phyloP scores from a whole-genome alignment of 2,888 invertebrate species.

The Crematogaster levior region DNA sequence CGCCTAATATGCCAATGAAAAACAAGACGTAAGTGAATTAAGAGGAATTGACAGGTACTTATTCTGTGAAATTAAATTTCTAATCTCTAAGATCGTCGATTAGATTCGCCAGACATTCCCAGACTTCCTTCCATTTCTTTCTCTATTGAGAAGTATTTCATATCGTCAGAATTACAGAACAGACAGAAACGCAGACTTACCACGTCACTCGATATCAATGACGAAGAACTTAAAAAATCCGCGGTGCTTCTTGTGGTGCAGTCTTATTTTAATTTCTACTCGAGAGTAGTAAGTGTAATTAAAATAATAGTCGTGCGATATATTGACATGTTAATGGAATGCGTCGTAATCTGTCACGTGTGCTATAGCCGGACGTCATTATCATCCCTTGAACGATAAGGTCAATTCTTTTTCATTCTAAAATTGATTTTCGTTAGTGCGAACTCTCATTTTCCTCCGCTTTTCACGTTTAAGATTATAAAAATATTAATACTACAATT shows the following conservation, averaged over 20 bases:
- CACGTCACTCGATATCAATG: neutral
- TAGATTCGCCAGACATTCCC: constrained; percentile 13
- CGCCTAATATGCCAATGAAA: constrained; percentile 1
- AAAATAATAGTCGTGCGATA: constrained; percentile 33
- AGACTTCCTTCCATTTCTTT: neutral
- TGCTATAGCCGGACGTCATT: constrained; percentile 34
- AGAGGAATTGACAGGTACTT: constrained; percentile 18
- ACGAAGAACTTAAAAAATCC: neutral
- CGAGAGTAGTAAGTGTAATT: constrained; percentile 14
- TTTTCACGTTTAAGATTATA: neutral
- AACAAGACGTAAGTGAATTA: constrained; percentile 25
- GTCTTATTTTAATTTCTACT: constrained; percentile 15
- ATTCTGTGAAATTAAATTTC: constrained; percentile 30
- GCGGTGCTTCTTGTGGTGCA: neutral
- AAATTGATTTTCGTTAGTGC: constrained; percentile 24
- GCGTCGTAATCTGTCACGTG: constrained; percentile 38
- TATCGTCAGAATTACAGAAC: neutral
- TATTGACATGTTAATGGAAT: constrained; percentile 62
- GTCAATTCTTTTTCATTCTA: constrained; percentile 49
- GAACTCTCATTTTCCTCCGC: neutral
- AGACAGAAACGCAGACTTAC: neutral
- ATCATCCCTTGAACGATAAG: constrained; percentile 45
- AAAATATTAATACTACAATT: neutral
- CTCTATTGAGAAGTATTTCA: neutral
- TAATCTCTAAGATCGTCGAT: constrained; percentile 12